Base-by-base conservation (phyloP, 2,113 vertebrate genomes). In the Percina caprodes region DNA sequence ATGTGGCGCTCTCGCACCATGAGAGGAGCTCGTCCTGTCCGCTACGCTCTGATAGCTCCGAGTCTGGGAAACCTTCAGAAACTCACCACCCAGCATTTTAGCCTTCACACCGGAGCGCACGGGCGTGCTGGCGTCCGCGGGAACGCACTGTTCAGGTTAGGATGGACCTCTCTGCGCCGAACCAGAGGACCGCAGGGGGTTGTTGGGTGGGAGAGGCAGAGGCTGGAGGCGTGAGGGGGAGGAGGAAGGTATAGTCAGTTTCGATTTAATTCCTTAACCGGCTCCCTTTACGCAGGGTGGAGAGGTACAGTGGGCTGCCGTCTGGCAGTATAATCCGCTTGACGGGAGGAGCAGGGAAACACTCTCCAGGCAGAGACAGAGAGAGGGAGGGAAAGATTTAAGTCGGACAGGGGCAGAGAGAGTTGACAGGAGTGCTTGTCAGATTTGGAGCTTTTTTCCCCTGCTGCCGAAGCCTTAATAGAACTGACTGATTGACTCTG, bases 261-360 rank as follows among this genome's bases (percentile, higher is more conserved):
- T 62, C 68, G 13, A 35, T 89, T 79, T 87, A 78, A 88, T 58
- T 74, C 48, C 69, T 55, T 48, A 23, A 26, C 61, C 62, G 63
- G 48, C 68, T 54, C 71, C 69, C 60, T 83, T 78, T 83, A 70
- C 78, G 74, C 80, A 73, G 86, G 71, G 82, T 52, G 88, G 76
- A 86, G 84, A 71, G 80, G 78, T 42, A 24, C 61, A 24, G 85
- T 59, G n/a, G 74, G 67, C 78, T 10, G 49, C 14, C 52, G 77
- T 23, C 65, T 54, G 82, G 45, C 62, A 21, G 77, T 78, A 4
- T 86, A 90, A 92, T 92, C 90, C 82, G 76, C 77, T 69, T 74
- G 69, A 30, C 69, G 51, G 65, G 73, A 82, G 83, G 78, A 84
- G 83, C 80, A 82, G 84, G 84, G 88, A 84, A 83, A 88, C 86